Evolutionary conservation across 2,113 vertebrate species (phyloP).

Genomic region (Lathamus discolor): DNA sequence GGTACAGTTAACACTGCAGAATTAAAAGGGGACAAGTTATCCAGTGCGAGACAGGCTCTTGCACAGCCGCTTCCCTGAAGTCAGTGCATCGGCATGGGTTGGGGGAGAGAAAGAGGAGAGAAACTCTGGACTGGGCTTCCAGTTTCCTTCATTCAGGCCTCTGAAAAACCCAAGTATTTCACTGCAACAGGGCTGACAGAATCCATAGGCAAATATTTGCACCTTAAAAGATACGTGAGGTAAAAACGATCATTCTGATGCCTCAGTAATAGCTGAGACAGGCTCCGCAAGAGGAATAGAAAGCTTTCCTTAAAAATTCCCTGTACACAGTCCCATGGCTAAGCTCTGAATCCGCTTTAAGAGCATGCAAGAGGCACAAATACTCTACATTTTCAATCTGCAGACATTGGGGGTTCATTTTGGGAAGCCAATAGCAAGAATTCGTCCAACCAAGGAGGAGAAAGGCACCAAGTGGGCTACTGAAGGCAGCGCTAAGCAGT

Average conservation of each 20-base stretch:
- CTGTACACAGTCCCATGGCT: fast-evolving
- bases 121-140: not conserved
- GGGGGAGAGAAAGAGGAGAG: not conserved
- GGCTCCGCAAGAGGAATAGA: not conserved
- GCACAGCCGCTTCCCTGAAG: not conserved
- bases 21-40: not conserved
- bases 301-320: not conserved
- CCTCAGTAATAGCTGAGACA: not conserved
- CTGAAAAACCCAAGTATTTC: fast-evolving
- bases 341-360: not conserved
- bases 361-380: not conserved
- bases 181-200: not conserved
- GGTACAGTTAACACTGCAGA: conserved; percentile 84
- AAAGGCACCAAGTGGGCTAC: not conserved
- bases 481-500: not conserved
- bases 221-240: fast-evolving
- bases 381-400: not conserved
- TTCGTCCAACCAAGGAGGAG: not conserved
- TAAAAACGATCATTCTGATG: not conserved
- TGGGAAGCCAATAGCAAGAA: not conserved
- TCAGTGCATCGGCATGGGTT: fast-evolving
- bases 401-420: not conserved
- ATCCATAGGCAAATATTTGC: not conserved
- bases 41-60: not conserved
- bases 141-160: not conserved